These are phyloP conservation scores for Nasua narica DNA, from an alignment of 2,797 vertebrate genomes.

Conservation along the genomic window DNA sequence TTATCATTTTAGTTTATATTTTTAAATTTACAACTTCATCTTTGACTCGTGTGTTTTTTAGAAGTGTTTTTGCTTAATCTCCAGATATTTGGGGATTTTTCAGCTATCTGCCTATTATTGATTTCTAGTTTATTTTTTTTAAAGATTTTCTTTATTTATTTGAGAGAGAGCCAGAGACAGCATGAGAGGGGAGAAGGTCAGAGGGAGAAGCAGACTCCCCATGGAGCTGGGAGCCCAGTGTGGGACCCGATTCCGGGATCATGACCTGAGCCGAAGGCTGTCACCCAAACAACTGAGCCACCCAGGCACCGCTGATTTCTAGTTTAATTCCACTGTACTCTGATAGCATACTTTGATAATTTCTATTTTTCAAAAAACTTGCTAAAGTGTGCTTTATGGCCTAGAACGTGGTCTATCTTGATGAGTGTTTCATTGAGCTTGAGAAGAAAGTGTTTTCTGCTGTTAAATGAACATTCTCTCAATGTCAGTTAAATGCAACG, in stretches of 20 bases:
- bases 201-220: too few relatives aligned
- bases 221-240: too few relatives aligned
- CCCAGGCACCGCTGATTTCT: too few relatives aligned
- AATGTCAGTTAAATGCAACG: background rate
- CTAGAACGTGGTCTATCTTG: background rate
- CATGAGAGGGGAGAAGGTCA: too few relatives aligned
- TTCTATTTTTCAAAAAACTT: background rate
- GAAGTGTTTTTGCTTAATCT: background rate
- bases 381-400: background rate
- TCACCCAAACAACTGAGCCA: too few relatives aligned
- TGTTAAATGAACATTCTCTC: background rate
- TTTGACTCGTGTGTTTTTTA: background rate
- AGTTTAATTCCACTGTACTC: background rate
- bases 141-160: too few relatives aligned
- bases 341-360: background rate
- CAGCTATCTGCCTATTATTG: background rate
- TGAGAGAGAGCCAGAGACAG: too few relatives aligned
- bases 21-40: background rate
- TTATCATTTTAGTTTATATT: background rate
- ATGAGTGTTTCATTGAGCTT: background rate
- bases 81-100: background rate
- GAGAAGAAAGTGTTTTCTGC: background rate
- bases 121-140: background rate
- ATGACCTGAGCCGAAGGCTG: too few relatives aligned
- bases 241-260: too few relatives aligned